Percentiles rank a stretch among this genome's conserved stretches.
Conservation (phyloP, 2,797 vertebrate species). For the Todus mexicanus region DNA sequence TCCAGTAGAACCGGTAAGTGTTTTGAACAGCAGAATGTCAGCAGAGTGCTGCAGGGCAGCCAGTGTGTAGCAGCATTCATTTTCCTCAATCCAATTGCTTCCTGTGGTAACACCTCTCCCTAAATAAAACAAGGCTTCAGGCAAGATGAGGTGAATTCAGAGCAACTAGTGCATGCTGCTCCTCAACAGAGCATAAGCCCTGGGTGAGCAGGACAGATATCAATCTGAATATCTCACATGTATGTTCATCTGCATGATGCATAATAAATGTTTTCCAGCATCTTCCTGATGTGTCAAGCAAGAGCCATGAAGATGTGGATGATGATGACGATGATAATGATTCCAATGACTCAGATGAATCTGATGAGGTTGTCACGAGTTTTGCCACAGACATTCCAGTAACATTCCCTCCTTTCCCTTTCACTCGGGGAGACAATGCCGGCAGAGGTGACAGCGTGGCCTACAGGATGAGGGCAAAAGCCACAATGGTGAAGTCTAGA, state of each 20-base stretch:
- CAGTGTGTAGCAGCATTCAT: background rate
- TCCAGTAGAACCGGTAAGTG: slow-evolving; percentile 52
- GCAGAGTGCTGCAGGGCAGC: background rate
- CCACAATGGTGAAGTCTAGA: background rate
- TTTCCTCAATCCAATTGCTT: background rate
- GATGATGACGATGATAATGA: slow-evolving; percentile 18
- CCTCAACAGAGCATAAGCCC: background rate
- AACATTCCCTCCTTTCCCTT: slow-evolving; percentile 26
- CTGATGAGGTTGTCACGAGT: slow-evolving; percentile 42
- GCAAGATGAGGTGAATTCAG: background rate
- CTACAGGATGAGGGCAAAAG: slow-evolving; percentile 47
- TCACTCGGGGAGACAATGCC: slow-evolving; percentile 33
- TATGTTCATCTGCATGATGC: background rate
- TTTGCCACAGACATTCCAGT: slow-evolving; percentile 38
- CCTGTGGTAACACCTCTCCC: background rate
- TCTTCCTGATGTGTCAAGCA: slow-evolving; percentile 44
- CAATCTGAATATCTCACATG: background rate
- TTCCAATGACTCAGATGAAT: slow-evolving; percentile 68
- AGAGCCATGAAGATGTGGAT: slow-evolving; percentile 62
- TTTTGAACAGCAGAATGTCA: background rate
- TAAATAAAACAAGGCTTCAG: background rate
- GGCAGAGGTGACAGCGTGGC: slow-evolving; percentile 71
- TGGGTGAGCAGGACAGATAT: background rate
- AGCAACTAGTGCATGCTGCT: rapidly evolving
- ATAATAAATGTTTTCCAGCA: slow-evolving; percentile 47